Percentiles rank a stretch among this genome's conserved stretches.
Conservation (phyloP, 2,113 vertebrate species). For the Aythya baeri region DNA sequence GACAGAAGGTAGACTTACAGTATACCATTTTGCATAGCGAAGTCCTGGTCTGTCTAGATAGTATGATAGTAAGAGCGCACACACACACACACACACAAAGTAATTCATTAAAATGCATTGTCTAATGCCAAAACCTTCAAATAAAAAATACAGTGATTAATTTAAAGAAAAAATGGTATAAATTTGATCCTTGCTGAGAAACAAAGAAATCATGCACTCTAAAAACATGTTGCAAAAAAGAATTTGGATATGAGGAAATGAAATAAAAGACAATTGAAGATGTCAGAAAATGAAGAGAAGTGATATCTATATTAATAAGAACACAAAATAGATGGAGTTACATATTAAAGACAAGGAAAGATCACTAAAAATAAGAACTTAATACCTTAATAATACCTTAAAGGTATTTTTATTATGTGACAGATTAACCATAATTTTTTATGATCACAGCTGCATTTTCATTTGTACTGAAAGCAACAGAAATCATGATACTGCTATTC, state of each 20-base stretch:
- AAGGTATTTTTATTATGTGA: conserved; percentile 17
- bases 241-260: background rate
- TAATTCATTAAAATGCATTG: background rate
- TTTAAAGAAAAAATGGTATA: background rate
- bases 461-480: background rate
- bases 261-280: background rate
- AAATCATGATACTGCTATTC: conserved; percentile 9
- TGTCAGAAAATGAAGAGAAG: background rate
- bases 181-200: background rate
- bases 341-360: background rate
- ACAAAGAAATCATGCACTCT: background rate
- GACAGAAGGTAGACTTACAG: background rate
- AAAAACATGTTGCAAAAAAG: background rate
- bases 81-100: background rate
- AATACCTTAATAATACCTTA: background rate
- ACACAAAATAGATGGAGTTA: background rate
- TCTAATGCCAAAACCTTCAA: background rate
- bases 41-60: background rate
- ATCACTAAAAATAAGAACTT: background rate
- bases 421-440: conserved; percentile 28
- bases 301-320: rapidly evolving
- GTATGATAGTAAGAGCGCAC: background rate
- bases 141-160: background rate
- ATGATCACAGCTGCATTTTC: background rate
- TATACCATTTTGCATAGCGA: background rate